These are phyloP conservation scores for Eulemur coronatus DNA, from an alignment of 2,797 vertebrate genomes.

Conservation along the genomic window DNA sequence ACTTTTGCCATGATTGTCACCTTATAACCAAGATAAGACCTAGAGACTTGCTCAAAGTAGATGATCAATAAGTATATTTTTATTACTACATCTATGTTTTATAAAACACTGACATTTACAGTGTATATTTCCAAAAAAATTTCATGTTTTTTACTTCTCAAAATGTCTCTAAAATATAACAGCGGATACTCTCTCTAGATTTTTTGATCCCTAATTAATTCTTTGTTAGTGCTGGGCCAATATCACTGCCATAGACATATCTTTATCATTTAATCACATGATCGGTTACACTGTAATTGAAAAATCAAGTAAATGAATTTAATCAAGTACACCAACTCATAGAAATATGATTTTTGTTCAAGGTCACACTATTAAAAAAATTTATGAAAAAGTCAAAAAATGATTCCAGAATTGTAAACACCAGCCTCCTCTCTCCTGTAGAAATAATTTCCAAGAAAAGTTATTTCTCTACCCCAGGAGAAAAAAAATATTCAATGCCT, in stretches of 20 bases:
- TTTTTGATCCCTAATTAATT: not conserved
- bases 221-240: not conserved
- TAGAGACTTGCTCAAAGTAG: not conserved
- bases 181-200: not conserved
- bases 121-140: not conserved
- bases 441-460: not conserved
- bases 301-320: not conserved
- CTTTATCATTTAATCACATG: not conserved
- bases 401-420: not conserved
- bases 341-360: not conserved
- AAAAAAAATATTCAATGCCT: not conserved
- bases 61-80: not conserved
- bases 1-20: not conserved
- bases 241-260: not conserved
- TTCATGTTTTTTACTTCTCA: not conserved
- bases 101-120: not conserved
- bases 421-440: not conserved
- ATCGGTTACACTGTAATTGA: not conserved
- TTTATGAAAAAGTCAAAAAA: not conserved
- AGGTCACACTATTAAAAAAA: not conserved
- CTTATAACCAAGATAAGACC: not conserved
- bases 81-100: not conserved
- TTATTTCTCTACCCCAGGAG: not conserved
- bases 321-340: not conserved
- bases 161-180: not conserved